Conservation (phyloP, 2,797 vertebrate species). For the Pseudochromis fuscus region DNA sequence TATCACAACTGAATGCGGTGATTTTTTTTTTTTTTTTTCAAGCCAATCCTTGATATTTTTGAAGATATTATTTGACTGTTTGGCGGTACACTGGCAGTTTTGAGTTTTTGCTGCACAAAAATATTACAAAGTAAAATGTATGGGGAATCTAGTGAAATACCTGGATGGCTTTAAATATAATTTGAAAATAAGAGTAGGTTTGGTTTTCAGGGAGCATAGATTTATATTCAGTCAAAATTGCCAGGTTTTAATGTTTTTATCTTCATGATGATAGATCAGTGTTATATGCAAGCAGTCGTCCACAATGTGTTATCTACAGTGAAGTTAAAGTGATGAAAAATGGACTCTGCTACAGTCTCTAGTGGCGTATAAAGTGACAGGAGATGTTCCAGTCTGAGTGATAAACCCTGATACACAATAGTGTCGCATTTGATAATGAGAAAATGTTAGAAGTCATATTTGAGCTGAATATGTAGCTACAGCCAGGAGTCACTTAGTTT, state of each 20-base stretch:
- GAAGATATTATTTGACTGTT: conserved; percentile 18
- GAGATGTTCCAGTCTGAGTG: not conserved
- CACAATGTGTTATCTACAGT: not conserved
- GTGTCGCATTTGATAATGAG: not conserved
- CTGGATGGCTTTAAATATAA: not conserved
- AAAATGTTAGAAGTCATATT: not conserved
- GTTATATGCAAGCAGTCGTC: not conserved
- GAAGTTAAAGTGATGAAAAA: no score
- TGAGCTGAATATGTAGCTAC: not conserved
- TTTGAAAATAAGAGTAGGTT: not conserved
- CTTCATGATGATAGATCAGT: not conserved
- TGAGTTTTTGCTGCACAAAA: not conserved
- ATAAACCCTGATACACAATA: not conserved
- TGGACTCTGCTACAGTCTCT: no score
- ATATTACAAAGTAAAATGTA: not conserved
- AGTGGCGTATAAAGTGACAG: not conserved
- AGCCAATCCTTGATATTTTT: conserved; percentile 22
- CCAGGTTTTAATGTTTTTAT: not conserved
- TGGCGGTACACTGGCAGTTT: not conserved
- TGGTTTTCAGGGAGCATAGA: not conserved
- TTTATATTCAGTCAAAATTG: not conserved
- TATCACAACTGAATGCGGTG: conserved; percentile 7
- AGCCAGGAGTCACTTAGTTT: not conserved
- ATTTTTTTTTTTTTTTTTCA: no score
- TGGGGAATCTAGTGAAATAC: not conserved